Base-by-base conservation (phyloP, 2,888 invertebrate species). In the Andrena hattorfiana region DNA sequence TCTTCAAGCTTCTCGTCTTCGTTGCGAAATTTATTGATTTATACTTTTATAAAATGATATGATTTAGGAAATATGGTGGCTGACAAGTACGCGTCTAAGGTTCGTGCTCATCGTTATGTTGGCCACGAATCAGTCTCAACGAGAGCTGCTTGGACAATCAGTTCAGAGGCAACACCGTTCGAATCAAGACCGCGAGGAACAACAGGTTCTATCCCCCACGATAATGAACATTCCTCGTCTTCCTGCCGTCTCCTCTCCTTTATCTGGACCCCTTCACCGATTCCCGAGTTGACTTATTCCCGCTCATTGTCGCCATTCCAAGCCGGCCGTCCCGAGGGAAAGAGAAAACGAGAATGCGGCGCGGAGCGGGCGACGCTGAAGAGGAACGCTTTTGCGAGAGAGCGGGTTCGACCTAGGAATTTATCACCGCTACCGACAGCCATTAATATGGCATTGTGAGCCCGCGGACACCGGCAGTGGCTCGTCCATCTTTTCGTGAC, bases 361-460 rank as follows among this genome's bases (percentile, higher is more conserved):
- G 54, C 68, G 63, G 67, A 66, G 77, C 49, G 26, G 42, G 74
- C 71, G 63, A 68, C 30, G 68, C 60, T n/a, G 8, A 64, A 76
- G 76, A 79, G 76, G 71, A 80, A 68, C 75, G 77, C 84, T 80
- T 84, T 82, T 35, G 86, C 86, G 26, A 62, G 81, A 82, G 81
- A 84, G 70, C 86, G 72, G 81, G 82, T 87, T 85, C 86, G 80
- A 86, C 85, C 87, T 89, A 89, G 89, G 89, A 90, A 90, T 89
- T 90, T 90, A 90, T 90, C 89, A 89, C 87, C 89, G 90, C 89
- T 90, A 91, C 91, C 91, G 91, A 91, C 91, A 90, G 91, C 91
- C 91, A 91, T 91, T 91, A 91, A 91, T 91, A 91, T 91, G 90
- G 88, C 89, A 91, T 91, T 91, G 91, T 91, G 85, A 87, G 88